These are phyloP conservation scores for Opisthograptis luteolata DNA, from an alignment of 2,888 invertebrate genomes.

Conservation along the genomic window DNA sequence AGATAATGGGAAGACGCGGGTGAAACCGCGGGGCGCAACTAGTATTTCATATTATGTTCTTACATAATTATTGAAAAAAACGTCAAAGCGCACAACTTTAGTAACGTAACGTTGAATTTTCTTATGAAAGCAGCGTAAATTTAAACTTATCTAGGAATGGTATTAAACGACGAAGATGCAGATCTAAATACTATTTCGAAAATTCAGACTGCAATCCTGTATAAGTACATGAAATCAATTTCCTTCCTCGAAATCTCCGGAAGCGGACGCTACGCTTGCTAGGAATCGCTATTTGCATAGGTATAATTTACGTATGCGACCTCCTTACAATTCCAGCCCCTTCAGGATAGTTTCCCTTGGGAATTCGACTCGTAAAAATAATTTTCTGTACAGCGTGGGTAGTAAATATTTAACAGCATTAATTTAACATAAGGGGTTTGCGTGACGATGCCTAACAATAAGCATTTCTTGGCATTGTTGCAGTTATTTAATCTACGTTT, in stretches of 20 bases:
- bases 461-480: slow-evolving; percentile 31
- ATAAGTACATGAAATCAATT: neutral
- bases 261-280: neutral
- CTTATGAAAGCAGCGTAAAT: no score
- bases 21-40: no score
- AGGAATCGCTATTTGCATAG: slow-evolving; percentile 11
- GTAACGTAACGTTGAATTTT: no score
- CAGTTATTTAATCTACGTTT: slow-evolving; percentile 25
- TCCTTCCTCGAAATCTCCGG: neutral
- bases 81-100: no score
- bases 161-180: neutral
- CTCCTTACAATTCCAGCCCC: slow-evolving; percentile 19
- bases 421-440: slow-evolving; percentile 21
- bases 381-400: slow-evolving; percentile 15
- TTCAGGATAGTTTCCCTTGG: slow-evolving; percentile 14
- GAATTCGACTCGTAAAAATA: slow-evolving; percentile 24
- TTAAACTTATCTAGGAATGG: no score
- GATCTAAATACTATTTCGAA: neutral
- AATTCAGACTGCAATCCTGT: neutral
- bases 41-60: no score
- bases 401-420: slow-evolving; percentile 9
- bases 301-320: slow-evolving; percentile 7
- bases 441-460: slow-evolving; percentile 33
- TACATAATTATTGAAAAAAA: no score
- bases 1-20: no score